phyloP scores from a whole-genome alignment of 2,797 vertebrate species.

The Hozukius guyotensis region DNA sequence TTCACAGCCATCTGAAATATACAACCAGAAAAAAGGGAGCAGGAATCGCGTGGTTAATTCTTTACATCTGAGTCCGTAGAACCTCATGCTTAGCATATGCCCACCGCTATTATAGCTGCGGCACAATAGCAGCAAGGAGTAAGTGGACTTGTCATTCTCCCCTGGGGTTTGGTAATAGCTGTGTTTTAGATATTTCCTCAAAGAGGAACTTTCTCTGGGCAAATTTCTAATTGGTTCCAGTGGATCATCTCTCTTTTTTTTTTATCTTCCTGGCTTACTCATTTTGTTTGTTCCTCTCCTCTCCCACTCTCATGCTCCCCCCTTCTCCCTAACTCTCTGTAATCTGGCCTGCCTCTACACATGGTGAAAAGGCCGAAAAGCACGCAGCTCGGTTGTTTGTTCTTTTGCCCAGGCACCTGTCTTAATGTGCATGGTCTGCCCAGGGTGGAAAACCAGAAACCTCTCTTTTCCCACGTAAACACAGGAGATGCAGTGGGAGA shows the following conservation, averaged over 20 bases:
- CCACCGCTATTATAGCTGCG: constrained; percentile 43
- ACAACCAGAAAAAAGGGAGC: constrained; percentile 12
- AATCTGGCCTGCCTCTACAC: constrained; percentile 44
- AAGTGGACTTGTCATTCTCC: constrained; percentile 54
- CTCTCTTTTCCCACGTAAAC: not conserved
- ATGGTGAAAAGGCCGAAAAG: constrained; percentile 35
- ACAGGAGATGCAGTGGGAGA: not conserved
- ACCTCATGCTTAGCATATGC: constrained; percentile 61
- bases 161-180: constrained; percentile 57
- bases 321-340: constrained; percentile 35
- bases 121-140: constrained; percentile 37
- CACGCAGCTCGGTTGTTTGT: constrained; percentile 46
- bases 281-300: constrained; percentile 41
- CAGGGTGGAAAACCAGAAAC: constrained; percentile 14
- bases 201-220: constrained; percentile 71
- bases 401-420: constrained; percentile 64
- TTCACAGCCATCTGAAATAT: constrained; percentile 31
- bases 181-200: constrained; percentile 67
- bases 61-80: constrained; percentile 37
- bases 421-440: constrained; percentile 20
- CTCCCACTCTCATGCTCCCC: constrained; percentile 45
- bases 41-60: constrained; percentile 13
- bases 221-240: constrained; percentile 82
- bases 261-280: constrained; percentile 49
- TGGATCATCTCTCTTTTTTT: constrained; percentile 65